phyloP scores from a whole-genome alignment of 2,888 invertebrate species.

The Mythimna lalbum region DNA sequence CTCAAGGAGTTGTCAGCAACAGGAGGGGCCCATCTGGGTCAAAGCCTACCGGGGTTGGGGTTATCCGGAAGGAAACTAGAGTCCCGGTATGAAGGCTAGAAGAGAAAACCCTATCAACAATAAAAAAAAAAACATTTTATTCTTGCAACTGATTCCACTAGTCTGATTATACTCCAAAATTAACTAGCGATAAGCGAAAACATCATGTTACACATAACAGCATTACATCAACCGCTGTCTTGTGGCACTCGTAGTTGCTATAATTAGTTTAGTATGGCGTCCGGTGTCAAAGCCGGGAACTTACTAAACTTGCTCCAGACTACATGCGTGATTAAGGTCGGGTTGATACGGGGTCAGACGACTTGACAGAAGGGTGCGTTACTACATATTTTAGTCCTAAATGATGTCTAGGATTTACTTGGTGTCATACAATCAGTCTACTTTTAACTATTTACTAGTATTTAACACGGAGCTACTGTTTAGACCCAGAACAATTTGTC shows the following conservation, averaged over 20 bases:
- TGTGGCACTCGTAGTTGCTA: constrained; percentile 31
- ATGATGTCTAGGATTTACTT: not conserved
- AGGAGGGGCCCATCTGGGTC: too few relatives aligned
- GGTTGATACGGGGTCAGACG: constrained; percentile 13
- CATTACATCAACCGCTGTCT: constrained; percentile 45
- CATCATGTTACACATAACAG: constrained; percentile 35
- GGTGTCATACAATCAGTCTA: not conserved
- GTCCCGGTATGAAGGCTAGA: too few relatives aligned
- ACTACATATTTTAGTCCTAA: not conserved
- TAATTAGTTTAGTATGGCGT: constrained; percentile 65
- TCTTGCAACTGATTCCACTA: not conserved
- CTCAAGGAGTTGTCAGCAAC: too few relatives aligned
- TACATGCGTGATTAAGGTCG: constrained; percentile 29
- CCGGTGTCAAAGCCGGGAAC: constrained; percentile 63
- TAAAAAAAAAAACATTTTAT: too few relatives aligned
- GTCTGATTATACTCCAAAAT: not conserved
- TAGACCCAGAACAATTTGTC: too few relatives aligned
- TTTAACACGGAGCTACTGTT: too few relatives aligned
- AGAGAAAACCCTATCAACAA: too few relatives aligned
- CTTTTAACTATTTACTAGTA: too few relatives aligned
- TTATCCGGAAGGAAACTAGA: too few relatives aligned
- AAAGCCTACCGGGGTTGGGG: too few relatives aligned
- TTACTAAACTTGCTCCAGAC: constrained; percentile 53
- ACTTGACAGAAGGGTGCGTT: constrained; percentile 2
- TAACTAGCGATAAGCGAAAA: constrained; percentile 33